These are phyloP conservation scores for Bellardia bayeri DNA, from an alignment of 2,888 invertebrate genomes.

Conservation along the genomic window DNA sequence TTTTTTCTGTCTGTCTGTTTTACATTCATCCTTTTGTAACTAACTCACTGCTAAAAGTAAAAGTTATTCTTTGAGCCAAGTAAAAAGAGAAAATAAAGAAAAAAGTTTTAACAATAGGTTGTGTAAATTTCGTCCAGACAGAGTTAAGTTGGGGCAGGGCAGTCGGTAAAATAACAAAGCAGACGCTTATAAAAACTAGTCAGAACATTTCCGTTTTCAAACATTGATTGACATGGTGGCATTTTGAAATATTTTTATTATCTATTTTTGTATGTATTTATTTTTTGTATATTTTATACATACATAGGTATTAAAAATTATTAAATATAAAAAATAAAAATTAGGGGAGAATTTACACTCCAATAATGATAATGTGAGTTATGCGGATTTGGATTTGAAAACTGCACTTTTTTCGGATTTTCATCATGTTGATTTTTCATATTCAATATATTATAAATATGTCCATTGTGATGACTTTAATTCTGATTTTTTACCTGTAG, in stretches of 20 bases:
- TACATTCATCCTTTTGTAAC: slow-evolving; percentile 46
- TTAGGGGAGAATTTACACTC: too few relatives aligned
- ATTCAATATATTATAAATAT: too few relatives aligned
- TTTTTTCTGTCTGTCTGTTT: slow-evolving; percentile 34
- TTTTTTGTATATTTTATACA: too few relatives aligned
- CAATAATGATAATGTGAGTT: too few relatives aligned
- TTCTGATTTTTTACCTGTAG: too few relatives aligned
- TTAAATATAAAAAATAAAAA: too few relatives aligned
- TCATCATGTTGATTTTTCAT: too few relatives aligned
- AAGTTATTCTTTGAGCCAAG: slow-evolving; percentile 54
- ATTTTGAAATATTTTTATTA: slow-evolving; percentile 27
- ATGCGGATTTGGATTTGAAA: too few relatives aligned
- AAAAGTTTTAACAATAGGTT: slow-evolving; percentile 65
- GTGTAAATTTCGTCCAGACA: slow-evolving; percentile 66
- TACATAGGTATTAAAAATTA: too few relatives aligned
- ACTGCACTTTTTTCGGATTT: too few relatives aligned
- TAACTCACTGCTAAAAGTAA: slow-evolving; percentile 64
- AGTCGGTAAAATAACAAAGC: slow-evolving; percentile 52
- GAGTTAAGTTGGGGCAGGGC: slow-evolving; percentile 29
- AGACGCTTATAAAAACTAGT: slow-evolving; percentile 59
- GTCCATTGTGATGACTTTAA: too few relatives aligned
- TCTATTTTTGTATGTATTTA: neutral
- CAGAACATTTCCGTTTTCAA: slow-evolving; percentile 51
- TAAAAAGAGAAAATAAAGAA: slow-evolving; percentile 14
- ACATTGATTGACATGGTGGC: slow-evolving; percentile 62